Percentiles rank a stretch among this genome's conserved stretches.
phyloP scores from a whole-genome alignment of 2,888 invertebrate species.

The Uropetala carovei region DNA sequence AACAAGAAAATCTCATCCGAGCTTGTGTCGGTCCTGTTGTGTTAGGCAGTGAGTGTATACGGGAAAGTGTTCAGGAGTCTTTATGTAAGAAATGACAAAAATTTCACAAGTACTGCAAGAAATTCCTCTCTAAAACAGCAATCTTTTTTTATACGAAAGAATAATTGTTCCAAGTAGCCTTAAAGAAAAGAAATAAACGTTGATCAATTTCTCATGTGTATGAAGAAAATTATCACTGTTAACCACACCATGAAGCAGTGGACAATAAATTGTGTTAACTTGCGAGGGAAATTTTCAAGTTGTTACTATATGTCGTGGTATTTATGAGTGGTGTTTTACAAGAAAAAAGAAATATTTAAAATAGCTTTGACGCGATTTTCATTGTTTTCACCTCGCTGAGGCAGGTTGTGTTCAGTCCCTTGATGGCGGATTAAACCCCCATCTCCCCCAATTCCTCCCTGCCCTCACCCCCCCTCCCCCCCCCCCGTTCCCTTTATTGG shows the following conservation, averaged over 20 bases:
- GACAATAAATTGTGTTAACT: conserved; percentile 69
- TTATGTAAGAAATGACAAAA: conserved; percentile 30
- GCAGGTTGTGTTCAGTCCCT: conserved; percentile 53
- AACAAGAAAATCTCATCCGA: conserved; percentile 39
- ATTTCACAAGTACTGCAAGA: conserved; percentile 59
- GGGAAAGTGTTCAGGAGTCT: conserved; percentile 60
- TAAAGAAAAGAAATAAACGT: conserved; percentile 59
- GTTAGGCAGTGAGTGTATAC: conserved; percentile 57
- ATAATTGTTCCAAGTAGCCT: conserved; percentile 63
- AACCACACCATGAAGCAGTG: conserved; percentile 67
- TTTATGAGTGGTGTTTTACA: conserved; percentile 65
- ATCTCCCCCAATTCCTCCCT: too few relatives aligned
- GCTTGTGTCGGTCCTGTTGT: conserved; percentile 58
- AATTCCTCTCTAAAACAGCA: conserved; percentile 59
- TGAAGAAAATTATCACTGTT: conserved; percentile 61
- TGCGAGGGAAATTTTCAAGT: conserved; percentile 68
- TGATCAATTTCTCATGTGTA: conserved; percentile 62
- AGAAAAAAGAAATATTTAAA: conserved; percentile 65
- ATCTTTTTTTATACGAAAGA: conserved; percentile 61
- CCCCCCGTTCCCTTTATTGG: neutral
- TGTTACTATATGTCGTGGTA: conserved; percentile 68
- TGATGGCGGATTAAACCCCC: conserved; percentile 37
- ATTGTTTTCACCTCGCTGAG: conserved; percentile 55
- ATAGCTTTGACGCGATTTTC: conserved; percentile 60
- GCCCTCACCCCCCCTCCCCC: neutral